phyloP scores from a whole-genome alignment of 2,113 vertebrate species.

The Macroglossus sobrinus region DNA sequence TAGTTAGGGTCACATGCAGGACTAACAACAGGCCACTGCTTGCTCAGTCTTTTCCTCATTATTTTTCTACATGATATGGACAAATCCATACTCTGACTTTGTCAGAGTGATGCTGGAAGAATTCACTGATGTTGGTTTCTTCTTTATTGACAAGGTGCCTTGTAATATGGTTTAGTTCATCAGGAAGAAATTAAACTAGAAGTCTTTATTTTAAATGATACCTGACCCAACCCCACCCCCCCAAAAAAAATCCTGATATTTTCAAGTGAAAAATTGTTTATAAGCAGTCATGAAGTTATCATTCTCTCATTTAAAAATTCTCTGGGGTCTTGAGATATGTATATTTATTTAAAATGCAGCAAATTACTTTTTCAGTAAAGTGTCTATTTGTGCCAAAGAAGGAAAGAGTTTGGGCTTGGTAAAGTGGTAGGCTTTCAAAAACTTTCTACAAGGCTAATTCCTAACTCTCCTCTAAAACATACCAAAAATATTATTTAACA shows the following conservation, averaged over 20 bases:
- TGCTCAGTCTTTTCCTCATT: background rate
- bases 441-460: background rate
- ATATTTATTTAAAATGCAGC: background rate
- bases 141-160: background rate
- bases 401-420: background rate
- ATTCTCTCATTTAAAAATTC: background rate
- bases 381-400: background rate
- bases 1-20: background rate
- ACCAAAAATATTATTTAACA: background rate
- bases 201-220: background rate
- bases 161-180: background rate
- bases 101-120: background rate
- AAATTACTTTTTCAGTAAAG: background rate
- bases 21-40: background rate
- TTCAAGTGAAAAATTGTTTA: background rate
- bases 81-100: background rate
- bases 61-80: background rate
- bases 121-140: background rate
- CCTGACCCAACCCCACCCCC: background rate
- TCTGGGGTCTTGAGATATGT: background rate
- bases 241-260: background rate
- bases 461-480: background rate
- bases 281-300: background rate
- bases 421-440: background rate
- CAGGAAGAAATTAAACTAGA: constrained; percentile 18